phyloP scores from a whole-genome alignment of 1,140 invertebrate genomes.

The Leptestheria dahalacensis region DNA sequence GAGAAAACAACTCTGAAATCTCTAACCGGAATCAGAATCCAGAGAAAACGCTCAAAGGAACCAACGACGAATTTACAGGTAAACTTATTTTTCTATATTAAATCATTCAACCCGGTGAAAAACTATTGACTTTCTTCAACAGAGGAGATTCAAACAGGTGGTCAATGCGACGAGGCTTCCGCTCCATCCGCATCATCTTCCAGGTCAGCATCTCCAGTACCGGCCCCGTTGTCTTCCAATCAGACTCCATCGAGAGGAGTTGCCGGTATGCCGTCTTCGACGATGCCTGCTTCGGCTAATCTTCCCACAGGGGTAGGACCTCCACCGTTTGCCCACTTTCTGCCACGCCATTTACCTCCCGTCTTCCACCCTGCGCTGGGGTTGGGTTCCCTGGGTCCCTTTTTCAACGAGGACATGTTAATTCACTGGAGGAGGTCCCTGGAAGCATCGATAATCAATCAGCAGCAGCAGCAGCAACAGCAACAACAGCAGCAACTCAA shows the following conservation, averaged over 20 bases:
- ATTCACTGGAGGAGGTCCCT: constrained; percentile 56
- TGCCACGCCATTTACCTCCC: constrained; percentile 23
- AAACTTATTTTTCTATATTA: not conserved
- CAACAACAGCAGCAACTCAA: constrained; percentile 25
- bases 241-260: constrained; percentile 12
- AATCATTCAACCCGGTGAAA: too few species aligned
- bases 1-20: not conserved
- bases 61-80: not conserved
- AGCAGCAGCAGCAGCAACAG: constrained; percentile 30
- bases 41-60: not conserved
- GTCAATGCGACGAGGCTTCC: constrained; percentile 1
- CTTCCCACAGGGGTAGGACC: constrained; percentile 27
- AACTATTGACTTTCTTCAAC: too few species aligned
- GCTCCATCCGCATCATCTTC: constrained; percentile 15
- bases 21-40: not conserved
- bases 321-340: constrained; percentile 26
- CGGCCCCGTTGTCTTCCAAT: constrained; percentile 26
- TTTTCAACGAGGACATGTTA: constrained; percentile 59
- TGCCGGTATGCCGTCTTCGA: constrained; percentile 20
- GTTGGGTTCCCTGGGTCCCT: constrained; percentile 19
- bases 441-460: constrained; percentile 42
- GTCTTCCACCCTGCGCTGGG: constrained; percentile 30
- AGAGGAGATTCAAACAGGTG: not conserved
- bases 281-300: constrained; percentile 18
- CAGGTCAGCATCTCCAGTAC: constrained; percentile 7